phyloP scores from a whole-genome alignment of 2,797 vertebrate species.

The Macropus fuliginosus region DNA sequence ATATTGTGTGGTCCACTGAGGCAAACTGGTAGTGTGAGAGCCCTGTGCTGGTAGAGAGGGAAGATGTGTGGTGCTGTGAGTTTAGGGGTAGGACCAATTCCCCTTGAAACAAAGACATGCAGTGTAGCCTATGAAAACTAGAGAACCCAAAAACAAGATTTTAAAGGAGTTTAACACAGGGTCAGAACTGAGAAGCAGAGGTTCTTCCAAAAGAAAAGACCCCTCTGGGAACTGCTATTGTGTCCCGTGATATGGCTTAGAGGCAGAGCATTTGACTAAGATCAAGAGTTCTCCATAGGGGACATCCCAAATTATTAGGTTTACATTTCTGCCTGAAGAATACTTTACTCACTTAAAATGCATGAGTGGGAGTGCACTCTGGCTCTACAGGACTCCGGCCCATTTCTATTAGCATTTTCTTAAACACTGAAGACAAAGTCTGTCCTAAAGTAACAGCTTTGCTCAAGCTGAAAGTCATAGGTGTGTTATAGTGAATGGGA shows the following conservation, averaged over 20 bases:
- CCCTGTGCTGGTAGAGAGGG: not conserved
- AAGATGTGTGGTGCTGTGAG: not conserved
- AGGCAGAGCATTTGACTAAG: not conserved
- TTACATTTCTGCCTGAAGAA: not conserved
- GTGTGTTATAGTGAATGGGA: not conserved
- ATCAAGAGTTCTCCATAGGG: not conserved
- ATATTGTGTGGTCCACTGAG: not conserved
- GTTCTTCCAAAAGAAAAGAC: not conserved
- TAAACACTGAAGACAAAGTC: not conserved
- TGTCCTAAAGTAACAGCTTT: not conserved
- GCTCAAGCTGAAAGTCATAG: not conserved
- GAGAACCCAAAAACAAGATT: not conserved
- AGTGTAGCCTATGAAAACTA: not conserved
- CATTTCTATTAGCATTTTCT: not conserved
- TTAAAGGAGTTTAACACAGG: not conserved
- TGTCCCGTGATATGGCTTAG: not conserved
- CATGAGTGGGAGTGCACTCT: not conserved
- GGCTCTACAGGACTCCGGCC: not conserved
- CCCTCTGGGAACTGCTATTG: not conserved
- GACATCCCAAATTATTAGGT: not conserved
- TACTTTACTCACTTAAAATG: not conserved
- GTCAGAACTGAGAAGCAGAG: not conserved
- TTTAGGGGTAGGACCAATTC: not conserved
- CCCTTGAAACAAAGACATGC: not conserved
- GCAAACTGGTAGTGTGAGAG: not conserved